A percentile compares a stretch with the other conserved stretches of the same genome.
These are phyloP conservation scores for Psilopsiagon aurifrons DNA, from an alignment of 2,113 vertebrate genomes.

Conservation along the genomic window DNA sequence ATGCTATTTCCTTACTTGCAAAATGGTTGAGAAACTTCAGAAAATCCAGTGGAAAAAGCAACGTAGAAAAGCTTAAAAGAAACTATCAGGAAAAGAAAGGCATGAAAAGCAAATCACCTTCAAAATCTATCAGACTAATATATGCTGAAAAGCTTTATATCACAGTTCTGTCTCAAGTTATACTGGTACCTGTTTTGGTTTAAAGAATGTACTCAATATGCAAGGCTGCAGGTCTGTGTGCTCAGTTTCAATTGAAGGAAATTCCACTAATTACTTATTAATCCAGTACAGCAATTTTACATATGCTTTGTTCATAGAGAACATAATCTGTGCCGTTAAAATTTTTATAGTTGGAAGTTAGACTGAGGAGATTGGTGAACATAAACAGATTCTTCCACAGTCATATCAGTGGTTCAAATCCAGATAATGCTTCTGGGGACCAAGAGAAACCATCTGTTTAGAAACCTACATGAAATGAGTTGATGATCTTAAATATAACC, in stretches of 20 bases:
- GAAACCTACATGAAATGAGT: conserved; percentile 36
- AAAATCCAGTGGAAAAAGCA: not conserved
- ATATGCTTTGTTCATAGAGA: conserved; percentile 11
- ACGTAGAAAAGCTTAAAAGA: not conserved
- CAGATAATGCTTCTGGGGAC: conserved; percentile 16
- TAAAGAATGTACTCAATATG: conserved; percentile 23
- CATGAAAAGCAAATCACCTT: not conserved
- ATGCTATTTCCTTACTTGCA: not conserved
- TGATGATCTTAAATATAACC: conserved; percentile 49
- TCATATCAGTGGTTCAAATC: not conserved
- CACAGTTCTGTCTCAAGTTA: not conserved
- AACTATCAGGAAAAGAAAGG: not conserved
- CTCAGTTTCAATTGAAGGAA: conserved; percentile 42
- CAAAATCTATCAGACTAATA: not conserved
- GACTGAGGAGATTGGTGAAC: not conserved
- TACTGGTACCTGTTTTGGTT: not conserved
- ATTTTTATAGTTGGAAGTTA: conserved; percentile 12
- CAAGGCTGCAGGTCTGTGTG: conserved; percentile 32
- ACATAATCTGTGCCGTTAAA: conserved; percentile 35
- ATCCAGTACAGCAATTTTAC: conserved; percentile 14
- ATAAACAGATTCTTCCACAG: conserved; percentile 33
- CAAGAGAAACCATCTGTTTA: conserved; percentile 55
- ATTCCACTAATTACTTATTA: conserved; percentile 51
- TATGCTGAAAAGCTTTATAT: not conserved
- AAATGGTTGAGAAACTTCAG: not conserved